Percentiles rank a stretch among this genome's conserved stretches.
Conservation (phyloP, 2,888 invertebrate genomes). For the Holacanthella duospinosa region DNA sequence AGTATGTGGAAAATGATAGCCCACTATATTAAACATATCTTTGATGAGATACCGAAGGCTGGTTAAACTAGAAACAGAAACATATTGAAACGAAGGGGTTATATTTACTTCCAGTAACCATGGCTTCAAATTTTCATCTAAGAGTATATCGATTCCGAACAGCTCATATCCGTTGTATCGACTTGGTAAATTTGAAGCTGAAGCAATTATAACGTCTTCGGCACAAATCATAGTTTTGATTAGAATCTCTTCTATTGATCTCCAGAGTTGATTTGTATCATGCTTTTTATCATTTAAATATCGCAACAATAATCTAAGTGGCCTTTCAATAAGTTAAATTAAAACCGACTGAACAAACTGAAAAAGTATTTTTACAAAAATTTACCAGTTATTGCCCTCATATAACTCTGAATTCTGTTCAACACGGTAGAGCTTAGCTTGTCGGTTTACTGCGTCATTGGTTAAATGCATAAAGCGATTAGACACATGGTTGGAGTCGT, state of each 20-base stretch:
- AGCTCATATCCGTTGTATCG: constrained; percentile 84
- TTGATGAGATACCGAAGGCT: constrained; percentile 85
- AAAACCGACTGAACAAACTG: no score
- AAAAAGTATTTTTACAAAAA: constrained; percentile 22
- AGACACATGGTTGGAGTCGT: constrained; percentile 62
- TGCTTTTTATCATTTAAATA: constrained; percentile 63
- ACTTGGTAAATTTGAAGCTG: constrained; percentile 56
- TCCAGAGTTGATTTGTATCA: constrained; percentile 68
- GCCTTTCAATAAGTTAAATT: constrained; percentile 48
- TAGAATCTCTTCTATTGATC: constrained; percentile 74
- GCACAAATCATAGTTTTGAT: constrained; percentile 87
- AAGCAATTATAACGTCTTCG: constrained; percentile 64
- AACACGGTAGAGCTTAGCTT: constrained; percentile 71
- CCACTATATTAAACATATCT: constrained; percentile 80
- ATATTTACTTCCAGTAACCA: constrained; percentile 91
- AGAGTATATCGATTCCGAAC: constrained; percentile 85
- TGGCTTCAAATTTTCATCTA: constrained; percentile 80
- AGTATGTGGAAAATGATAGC: constrained; percentile 64
- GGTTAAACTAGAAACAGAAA: constrained; percentile 72
- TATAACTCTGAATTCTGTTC: constrained; percentile 84
- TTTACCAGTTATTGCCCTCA: constrained; percentile 89
- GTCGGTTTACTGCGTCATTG: constrained; percentile 82
- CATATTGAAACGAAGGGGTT: constrained; percentile 75
- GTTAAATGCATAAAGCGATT: constrained; percentile 86
- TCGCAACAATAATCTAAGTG: constrained; percentile 63